A percentile compares a stretch with the other conserved stretches of the same genome.
These are phyloP conservation scores for Trichonephila clavata DNA, from an alignment of 1,140 invertebrate genomes.

Conservation along the genomic window DNA sequence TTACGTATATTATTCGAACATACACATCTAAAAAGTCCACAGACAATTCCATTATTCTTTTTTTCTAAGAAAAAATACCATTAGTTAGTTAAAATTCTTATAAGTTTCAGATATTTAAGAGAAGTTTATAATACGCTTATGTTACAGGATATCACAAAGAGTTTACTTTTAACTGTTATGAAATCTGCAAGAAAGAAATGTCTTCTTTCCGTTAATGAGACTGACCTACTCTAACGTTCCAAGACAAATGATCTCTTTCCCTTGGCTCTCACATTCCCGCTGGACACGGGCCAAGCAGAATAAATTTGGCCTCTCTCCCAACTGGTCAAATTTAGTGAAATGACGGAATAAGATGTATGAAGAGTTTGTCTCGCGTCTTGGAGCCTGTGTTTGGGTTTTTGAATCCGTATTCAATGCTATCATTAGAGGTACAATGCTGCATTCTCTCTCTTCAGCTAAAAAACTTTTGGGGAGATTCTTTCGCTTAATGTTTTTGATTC, in stretches of 20 bases:
- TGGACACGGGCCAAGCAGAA: slow-evolving; percentile 41
- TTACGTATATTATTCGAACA: too few relatives aligned
- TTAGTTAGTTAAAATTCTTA: too few relatives aligned
- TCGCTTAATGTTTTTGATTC: neutral
- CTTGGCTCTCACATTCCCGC: neutral
- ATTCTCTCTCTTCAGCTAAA: neutral
- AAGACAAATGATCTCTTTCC: slow-evolving; percentile 26
- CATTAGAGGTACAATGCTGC: slow-evolving; percentile 39
- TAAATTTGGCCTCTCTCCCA: slow-evolving; percentile 52
- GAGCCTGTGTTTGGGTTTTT: slow-evolving; percentile 48
- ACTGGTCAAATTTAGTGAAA: slow-evolving; percentile 54
- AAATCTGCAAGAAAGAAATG: slow-evolving; percentile 26
- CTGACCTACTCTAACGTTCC: slow-evolving; percentile 17
- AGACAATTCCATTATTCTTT: too few relatives aligned
- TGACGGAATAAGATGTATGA: slow-evolving; percentile 54
- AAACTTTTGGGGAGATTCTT: neutral
- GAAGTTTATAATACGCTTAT: too few relatives aligned
- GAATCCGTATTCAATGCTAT: slow-evolving; percentile 37
- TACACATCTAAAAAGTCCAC: too few relatives aligned
- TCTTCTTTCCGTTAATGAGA: slow-evolving; percentile 26
- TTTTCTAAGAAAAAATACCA: too few relatives aligned
- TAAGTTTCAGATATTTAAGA: too few relatives aligned
- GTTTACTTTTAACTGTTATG: neutral
- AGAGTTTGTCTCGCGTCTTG: slow-evolving; percentile 1
- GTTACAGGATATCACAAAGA: neutral